Evolutionary conservation across 2,888 invertebrate genomes (phyloP), one percentile per base, ranked within the genome.

Genomic region (Leucoma salicis): DNA sequence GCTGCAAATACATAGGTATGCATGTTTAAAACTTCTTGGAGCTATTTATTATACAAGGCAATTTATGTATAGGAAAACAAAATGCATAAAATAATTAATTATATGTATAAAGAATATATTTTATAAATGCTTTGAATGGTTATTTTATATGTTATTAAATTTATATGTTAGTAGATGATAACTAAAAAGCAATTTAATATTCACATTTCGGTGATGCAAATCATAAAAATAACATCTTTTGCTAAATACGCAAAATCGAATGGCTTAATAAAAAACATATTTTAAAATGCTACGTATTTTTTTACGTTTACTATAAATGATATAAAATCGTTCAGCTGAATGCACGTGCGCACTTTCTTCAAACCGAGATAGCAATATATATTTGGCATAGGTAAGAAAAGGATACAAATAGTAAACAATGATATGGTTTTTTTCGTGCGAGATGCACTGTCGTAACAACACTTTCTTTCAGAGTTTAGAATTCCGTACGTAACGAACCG

Each of bases 321-420:
- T 84, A 83, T 84, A 82, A 80, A 78, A 52, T 37, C 61, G 63
- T 72, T 77, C 68, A 69, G 65, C 62, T 74, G 72, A 61, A 67
- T 78, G 79, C 71, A 69, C 77, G 66, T 70, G 77, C 66, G 69
- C 75, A 86, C 87, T 89, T 86, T 88, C 88, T 86, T 88, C 73
- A 70, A 75, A 78, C 42, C 49, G 78, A 74, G 73, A 82, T 42
- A 46, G 55, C 42, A 2, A 33, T 58, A 71, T 39, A 42, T 14
- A 42, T 35, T 53, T 25, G n/a, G 25, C 39, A 28, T 38, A 35
- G 5, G 43, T 25, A n/a, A 49, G 70, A 83, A 50, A 69, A 70
- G 62, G 77, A 78, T 6, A 39, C 63, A 46, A n/a, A 57, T 74
- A 78, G 65, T 74, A 74, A 82, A 82, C 82, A 85, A 84, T 79